A percentile compares a stretch with the other conserved stretches of the same genome.
Evolutionary conservation across 2,888 invertebrate genomes (phyloP).

Genomic region (Leptopilina myrica): DNA sequence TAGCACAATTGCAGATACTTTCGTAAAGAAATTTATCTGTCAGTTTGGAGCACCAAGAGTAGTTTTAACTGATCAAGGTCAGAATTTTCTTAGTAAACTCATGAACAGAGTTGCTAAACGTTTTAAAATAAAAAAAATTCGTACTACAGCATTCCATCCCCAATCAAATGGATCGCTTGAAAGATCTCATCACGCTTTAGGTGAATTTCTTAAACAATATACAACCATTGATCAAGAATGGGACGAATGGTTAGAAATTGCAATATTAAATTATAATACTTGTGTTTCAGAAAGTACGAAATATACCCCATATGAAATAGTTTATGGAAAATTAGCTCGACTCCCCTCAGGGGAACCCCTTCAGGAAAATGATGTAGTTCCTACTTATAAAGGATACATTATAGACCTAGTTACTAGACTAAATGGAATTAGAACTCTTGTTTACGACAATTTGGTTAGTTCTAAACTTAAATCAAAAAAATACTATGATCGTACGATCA

Average conservation of each 20-base stretch:
- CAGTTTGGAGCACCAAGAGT: conserved; percentile 51
- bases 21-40: conserved; percentile 54
- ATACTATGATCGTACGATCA: conserved; percentile 48
- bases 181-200: conserved; percentile 50
- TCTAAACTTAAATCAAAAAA: conserved; percentile 50
- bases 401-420: conserved; percentile 42
- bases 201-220: conserved; percentile 52
- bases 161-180: conserved; percentile 55
- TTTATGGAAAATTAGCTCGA: conserved; percentile 48
- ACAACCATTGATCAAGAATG: conserved; percentile 46
- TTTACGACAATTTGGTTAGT: conserved; percentile 44
- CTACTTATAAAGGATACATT: conserved; percentile 41
- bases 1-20: conserved; percentile 53
- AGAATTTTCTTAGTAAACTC: conserved; percentile 53
- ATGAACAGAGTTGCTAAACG: conserved; percentile 50
- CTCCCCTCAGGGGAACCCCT: background rate
- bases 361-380: background rate
- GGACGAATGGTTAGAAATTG: conserved; percentile 54
- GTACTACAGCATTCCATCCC: conserved; percentile 54
- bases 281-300: conserved; percentile 48
- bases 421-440: conserved; percentile 33
- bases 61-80: conserved; percentile 57
- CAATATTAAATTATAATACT: conserved; percentile 51
- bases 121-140: conserved; percentile 52
- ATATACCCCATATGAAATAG: conserved; percentile 50